These are phyloP conservation scores for Pardalotus punctatus DNA, from an alignment of 2,113 vertebrate species.

Conservation along the genomic window DNA sequence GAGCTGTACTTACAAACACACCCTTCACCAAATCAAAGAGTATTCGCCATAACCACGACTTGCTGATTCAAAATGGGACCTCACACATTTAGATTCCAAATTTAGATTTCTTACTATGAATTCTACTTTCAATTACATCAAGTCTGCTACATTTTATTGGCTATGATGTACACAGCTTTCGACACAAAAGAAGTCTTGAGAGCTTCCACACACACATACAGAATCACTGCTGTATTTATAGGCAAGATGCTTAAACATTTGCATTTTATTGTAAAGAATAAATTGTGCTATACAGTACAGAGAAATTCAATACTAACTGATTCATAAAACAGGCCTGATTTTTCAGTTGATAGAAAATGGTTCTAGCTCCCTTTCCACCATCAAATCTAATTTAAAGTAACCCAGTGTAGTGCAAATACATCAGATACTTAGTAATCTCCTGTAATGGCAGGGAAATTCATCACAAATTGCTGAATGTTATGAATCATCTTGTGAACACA, in stretches of 20 bases:
- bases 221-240: neutral
- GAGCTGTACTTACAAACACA: neutral
- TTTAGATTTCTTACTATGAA: neutral
- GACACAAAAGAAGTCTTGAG: neutral
- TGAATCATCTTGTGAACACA: constrained; percentile 47
- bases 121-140: neutral
- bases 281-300: neutral
- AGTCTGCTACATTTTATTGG: neutral
- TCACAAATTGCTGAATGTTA: constrained; percentile 38
- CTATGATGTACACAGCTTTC: neutral
- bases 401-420: constrained; percentile 6
- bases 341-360: neutral
- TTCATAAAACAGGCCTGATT: constrained; percentile 3
- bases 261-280: constrained; percentile 13
- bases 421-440: constrained; percentile 19
- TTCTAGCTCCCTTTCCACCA: neutral
- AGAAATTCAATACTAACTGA: neutral
- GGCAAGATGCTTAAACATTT: neutral
- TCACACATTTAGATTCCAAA: neutral
- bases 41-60: neutral
- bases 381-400: constrained; percentile 45
- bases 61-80: neutral
- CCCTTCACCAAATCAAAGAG: neutral
- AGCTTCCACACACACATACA: neutral
- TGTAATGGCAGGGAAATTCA: constrained; percentile 37